Conservation (phyloP, 2,888 invertebrate species). For the Melolontha melolontha region DNA sequence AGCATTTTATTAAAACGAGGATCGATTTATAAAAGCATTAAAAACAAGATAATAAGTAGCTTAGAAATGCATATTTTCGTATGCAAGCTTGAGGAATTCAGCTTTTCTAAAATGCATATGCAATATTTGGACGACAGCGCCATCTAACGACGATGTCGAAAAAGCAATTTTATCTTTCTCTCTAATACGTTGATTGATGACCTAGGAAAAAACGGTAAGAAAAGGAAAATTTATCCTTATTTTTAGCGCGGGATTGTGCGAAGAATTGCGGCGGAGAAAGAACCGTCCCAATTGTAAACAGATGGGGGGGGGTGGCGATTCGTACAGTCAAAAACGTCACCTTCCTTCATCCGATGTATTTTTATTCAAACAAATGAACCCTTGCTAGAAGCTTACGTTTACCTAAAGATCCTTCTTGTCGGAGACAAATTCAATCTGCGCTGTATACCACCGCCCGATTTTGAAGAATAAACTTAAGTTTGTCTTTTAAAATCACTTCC, state of each 20-base stretch:
- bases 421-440: constrained; percentile 17
- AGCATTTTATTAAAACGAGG: constrained; percentile 22
- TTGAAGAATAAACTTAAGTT: neutral
- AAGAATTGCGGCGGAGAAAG: neutral
- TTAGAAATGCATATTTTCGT: neutral
- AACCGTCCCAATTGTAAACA: neutral
- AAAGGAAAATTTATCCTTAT: constrained; percentile 10
- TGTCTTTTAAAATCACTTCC: neutral
- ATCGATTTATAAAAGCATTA: neutral
- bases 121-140: neutral
- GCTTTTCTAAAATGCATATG: neutral
- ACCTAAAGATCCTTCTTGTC: neutral
- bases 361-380: constrained; percentile 9
- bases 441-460: neutral
- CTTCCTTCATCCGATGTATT: constrained; percentile 2
- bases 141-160: neutral
- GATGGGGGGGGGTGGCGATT: neutral
- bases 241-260: constrained; percentile 14
- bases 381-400: neutral
- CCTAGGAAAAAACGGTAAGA: neutral
- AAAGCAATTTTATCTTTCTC: neutral
- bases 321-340: neutral
- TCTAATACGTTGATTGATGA: constrained; percentile 11
- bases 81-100: neutral
- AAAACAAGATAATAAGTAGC: neutral